These are phyloP conservation scores for Silurus glanis DNA, from an alignment of 2,113 vertebrate genomes.

Conservation along the genomic window DNA sequence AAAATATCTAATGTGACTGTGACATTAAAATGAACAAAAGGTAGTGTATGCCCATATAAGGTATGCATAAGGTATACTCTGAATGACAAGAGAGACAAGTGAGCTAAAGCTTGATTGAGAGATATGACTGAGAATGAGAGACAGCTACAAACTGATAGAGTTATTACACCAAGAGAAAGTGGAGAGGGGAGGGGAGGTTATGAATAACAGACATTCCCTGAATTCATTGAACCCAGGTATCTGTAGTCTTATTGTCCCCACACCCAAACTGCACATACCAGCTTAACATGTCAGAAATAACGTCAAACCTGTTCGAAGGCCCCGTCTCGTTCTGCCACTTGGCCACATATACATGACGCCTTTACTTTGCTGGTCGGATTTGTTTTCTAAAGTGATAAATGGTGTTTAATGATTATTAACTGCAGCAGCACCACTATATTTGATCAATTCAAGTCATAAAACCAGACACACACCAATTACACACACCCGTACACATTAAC, in stretches of 20 bases:
- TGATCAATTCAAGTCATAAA: not conserved
- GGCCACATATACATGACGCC: not conserved
- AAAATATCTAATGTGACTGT: not conserved
- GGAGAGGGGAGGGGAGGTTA: conserved; percentile 43
- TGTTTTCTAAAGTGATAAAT: not conserved
- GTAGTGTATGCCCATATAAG: not conserved
- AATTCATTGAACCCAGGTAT: conserved; percentile 41
- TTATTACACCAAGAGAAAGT: conserved; percentile 14
- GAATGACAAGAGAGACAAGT: not conserved
- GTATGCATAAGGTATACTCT: no score
- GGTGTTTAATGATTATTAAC: not conserved
- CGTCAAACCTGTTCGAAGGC: conserved; percentile 25
- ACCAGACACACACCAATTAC: not conserved
- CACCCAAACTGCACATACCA: conserved; percentile 34
- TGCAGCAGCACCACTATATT: not conserved
- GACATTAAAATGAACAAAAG: not conserved
- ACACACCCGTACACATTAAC: not conserved
- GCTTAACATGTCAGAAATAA: not conserved
- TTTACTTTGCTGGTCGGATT: not conserved
- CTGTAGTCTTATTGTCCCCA: not conserved
- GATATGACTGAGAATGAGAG: conserved; percentile 3
- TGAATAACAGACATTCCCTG: conserved; percentile 36
- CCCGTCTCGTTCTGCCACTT: not conserved
- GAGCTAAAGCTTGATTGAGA: conserved; percentile 31
- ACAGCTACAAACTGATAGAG: conserved; percentile 38